Conservation (phyloP, 2,797 vertebrate species). For the Erethizon dorsatum region DNA sequence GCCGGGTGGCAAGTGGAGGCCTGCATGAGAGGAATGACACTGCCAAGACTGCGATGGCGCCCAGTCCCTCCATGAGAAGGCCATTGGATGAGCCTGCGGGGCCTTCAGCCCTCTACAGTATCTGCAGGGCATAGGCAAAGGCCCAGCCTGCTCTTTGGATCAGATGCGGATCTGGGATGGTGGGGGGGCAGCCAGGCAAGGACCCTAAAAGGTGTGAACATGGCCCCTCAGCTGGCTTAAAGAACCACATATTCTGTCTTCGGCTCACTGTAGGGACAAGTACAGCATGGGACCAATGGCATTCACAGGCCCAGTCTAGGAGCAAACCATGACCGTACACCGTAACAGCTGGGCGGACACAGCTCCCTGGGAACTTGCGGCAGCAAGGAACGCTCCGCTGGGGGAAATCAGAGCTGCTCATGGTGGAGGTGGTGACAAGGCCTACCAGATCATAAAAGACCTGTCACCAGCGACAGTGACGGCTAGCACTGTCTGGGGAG, state of each 20-base stretch:
- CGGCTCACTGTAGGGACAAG: not conserved
- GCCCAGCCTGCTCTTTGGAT: not conserved
- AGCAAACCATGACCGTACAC: not conserved
- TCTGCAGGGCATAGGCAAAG: not conserved
- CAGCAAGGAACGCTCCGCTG: not conserved
- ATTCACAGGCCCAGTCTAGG: not conserved
- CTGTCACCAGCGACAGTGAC: not conserved
- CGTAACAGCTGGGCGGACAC: not conserved
- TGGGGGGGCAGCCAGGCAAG: not conserved
- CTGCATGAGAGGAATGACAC: constrained; percentile 78
- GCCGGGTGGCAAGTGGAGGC: constrained; percentile 94
- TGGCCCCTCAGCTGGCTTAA: not conserved
- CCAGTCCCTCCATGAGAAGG: not conserved
- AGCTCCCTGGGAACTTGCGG: not conserved
- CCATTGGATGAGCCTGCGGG: rapidly evolving
- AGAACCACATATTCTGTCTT: not conserved
- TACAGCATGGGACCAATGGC: not conserved
- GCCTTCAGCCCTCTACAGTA: not conserved
- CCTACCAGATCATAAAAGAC: not conserved
- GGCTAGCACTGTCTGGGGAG: not conserved
- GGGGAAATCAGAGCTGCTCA: not conserved
- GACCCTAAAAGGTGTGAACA: not conserved
- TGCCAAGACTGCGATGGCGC: not conserved
- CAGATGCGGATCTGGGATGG: not conserved
- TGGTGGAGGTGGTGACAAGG: not conserved